These are phyloP conservation scores for Porites lobata DNA, from an alignment of 92 coral and sea anemone species.

Conservation along the genomic window DNA sequence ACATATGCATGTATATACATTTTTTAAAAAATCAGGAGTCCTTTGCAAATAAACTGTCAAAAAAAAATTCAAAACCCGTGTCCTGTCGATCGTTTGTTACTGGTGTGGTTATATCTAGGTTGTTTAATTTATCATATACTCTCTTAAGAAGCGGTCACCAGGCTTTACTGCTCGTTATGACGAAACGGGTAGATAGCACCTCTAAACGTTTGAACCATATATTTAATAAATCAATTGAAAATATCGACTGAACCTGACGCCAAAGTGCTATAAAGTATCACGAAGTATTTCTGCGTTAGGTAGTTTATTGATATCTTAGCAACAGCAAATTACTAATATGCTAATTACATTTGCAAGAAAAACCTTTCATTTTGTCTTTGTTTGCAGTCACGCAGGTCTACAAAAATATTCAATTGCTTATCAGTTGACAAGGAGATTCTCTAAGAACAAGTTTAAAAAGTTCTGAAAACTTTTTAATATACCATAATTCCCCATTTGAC, in stretches of 20 bases:
- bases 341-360: background rate
- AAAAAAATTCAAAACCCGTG: background rate
- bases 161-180: too few species aligned
- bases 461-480: background rate
- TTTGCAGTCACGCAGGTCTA: constrained; percentile 4
- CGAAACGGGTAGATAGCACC: background rate
- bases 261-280: background rate
- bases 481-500: too few species aligned
- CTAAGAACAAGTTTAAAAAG: too few species aligned
- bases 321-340: background rate
- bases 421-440: background rate
- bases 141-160: too few species aligned
- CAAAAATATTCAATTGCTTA: too few species aligned
- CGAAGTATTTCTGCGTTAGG: background rate
- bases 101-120: background rate
- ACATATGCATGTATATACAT: too few species aligned
- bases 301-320: background rate
- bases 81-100: background rate
- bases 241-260: background rate
- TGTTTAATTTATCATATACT: too few species aligned
- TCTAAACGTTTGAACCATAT: background rate
- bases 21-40: background rate
- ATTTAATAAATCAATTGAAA: background rate
- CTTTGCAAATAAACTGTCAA: background rate
- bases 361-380: background rate